Evolutionary conservation across 2,888 invertebrate species (phyloP).

Genomic region (Macaria liturata): DNA sequence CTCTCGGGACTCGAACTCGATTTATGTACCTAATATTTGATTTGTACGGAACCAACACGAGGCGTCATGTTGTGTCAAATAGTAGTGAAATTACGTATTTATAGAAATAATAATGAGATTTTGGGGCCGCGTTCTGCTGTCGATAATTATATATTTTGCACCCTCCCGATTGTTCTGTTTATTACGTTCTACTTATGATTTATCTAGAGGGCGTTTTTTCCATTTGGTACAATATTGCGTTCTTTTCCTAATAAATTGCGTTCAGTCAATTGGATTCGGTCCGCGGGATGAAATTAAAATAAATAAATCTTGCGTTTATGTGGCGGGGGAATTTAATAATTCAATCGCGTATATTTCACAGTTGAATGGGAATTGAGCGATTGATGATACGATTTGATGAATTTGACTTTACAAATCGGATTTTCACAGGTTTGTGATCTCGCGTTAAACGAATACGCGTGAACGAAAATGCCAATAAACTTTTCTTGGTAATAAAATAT

Average conservation of each 20-base stretch:
- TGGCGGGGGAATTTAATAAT: constrained; percentile 31
- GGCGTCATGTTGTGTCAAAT: constrained; percentile 45
- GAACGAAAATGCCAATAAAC: too few species aligned
- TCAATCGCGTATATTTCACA: constrained; percentile 23
- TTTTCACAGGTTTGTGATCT: background rate
- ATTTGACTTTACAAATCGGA: background rate
- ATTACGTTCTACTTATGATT: constrained; percentile 37
- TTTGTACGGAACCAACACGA: constrained; percentile 22
- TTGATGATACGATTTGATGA: constrained; percentile 13
- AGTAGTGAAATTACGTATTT: constrained; percentile 47
- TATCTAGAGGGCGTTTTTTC: constrained; percentile 35
- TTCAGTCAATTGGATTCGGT: constrained; percentile 37
- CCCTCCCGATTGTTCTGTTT: constrained; percentile 40
- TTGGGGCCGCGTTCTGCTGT: constrained; percentile 40
- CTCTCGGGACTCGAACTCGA: constrained; percentile 29
- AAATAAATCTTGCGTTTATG: constrained; percentile 43
- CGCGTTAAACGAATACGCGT: too few species aligned
- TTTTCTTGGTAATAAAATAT: too few species aligned
- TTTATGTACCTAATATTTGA: constrained; percentile 26
- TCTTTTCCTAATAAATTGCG: constrained; percentile 41
- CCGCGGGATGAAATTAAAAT: constrained; percentile 42
- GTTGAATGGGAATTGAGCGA: constrained; percentile 15
- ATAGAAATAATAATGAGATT: constrained; percentile 41
- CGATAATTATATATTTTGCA: constrained; percentile 41
- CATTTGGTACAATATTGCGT: constrained; percentile 38